Evolutionary conservation across 2,888 invertebrate species (phyloP).

Genomic region (Nemotelus nigrinus): DNA sequence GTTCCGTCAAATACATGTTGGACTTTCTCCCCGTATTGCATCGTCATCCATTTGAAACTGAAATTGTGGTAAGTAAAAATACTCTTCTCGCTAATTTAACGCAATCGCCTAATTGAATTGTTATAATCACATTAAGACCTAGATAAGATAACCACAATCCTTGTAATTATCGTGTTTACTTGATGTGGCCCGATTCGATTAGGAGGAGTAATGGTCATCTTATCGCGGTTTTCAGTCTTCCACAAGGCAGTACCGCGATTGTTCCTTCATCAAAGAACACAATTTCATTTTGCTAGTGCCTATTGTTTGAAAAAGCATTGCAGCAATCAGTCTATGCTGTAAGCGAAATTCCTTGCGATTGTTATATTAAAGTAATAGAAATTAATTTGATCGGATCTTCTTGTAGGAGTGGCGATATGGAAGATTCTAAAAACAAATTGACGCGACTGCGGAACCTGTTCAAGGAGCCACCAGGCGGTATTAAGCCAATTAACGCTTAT

Average conservation of each 20-base stretch:
- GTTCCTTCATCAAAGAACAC: neutral
- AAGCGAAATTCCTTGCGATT: neutral
- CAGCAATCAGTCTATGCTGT: conserved; percentile 25
- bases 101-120: conserved; percentile 2
- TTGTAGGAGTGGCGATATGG: conserved; percentile 54
- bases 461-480: conserved; percentile 53
- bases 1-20: neutral
- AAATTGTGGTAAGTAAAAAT: neutral
- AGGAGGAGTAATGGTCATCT: conserved; percentile 27
- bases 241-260: conserved; percentile 18
- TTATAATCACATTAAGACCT: neutral
- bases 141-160: conserved; percentile 21
- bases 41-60: neutral
- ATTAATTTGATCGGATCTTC: neutral
- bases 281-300: neutral
- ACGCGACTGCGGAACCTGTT: conserved; percentile 58
- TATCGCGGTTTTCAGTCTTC: conserved; percentile 21
- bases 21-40: neutral
- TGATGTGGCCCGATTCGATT: conserved; percentile 1
- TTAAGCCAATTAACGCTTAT: conserved; percentile 72
- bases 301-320: conserved; percentile 16
- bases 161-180: neutral
- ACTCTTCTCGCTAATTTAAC: neutral
- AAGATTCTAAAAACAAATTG: conserved; percentile 59
- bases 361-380: too few species aligned